These are phyloP conservation scores for Steinernema hermaphroditum DNA, from an alignment of 2,888 invertebrate genomes.

Conservation along the genomic window DNA sequence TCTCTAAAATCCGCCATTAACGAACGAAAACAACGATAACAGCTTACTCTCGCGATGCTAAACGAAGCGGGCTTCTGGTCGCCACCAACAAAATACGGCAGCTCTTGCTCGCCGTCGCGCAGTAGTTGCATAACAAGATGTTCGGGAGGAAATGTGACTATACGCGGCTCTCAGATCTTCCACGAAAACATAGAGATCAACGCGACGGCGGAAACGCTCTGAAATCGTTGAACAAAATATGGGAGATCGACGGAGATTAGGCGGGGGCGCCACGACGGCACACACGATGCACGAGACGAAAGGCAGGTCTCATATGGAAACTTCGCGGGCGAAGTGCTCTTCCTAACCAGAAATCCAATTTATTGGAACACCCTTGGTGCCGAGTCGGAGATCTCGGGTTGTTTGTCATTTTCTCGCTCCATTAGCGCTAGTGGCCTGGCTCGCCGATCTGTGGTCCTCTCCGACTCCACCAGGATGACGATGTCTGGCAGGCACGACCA, in stretches of 20 bases:
- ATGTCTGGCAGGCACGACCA: too few species aligned
- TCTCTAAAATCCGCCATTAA: constrained; percentile 36
- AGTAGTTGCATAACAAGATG: neutral
- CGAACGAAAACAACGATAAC: constrained; percentile 19
- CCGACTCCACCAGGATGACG: too few species aligned
- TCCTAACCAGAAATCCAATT: too few species aligned
- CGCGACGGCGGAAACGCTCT: neutral
- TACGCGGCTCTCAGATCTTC: neutral
- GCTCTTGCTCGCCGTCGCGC: constrained; percentile 4
- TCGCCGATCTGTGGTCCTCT: too few species aligned
- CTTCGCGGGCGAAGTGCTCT: too few species aligned
- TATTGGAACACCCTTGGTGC: too few species aligned
- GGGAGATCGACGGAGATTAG: neutral
- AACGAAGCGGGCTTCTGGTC: constrained; percentile 8
- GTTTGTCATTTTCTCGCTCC: too few species aligned
- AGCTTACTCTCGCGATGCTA: neutral
- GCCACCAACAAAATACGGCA: constrained; percentile 18
- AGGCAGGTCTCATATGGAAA: neutral
- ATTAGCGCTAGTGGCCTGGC: too few species aligned
- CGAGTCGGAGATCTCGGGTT: too few species aligned
- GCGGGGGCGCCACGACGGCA: neutral
- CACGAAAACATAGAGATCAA: neutral
- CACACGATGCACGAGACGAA: too few species aligned
- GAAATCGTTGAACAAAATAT: neutral
- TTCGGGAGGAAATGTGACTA: neutral